Conservation (phyloP, 1,140 invertebrate genomes). For the Drosophila burlai region DNA sequence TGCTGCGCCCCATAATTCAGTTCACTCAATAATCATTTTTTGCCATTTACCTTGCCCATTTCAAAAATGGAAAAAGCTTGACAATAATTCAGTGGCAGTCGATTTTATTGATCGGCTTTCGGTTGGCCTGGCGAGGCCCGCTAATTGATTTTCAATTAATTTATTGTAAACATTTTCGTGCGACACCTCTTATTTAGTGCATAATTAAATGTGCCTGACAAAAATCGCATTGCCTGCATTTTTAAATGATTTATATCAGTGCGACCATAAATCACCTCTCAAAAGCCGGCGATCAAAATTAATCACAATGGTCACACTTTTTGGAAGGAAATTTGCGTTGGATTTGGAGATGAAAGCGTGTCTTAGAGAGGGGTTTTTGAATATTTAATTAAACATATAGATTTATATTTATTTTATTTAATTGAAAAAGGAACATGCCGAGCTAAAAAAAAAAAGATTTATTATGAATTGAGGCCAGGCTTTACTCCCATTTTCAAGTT, state of each 20-base stretch:
- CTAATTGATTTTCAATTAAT: constrained; percentile 83
- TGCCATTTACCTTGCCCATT: constrained; percentile 54
- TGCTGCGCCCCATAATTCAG: constrained; percentile 51
- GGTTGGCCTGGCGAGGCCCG: constrained; percentile 11
- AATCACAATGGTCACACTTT: constrained; percentile 63
- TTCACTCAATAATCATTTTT: constrained; percentile 55
- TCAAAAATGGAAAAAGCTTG: constrained; percentile 32
- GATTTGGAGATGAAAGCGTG: constrained; percentile 18
- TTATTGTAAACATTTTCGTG: constrained; percentile 72
- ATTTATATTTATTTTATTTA: not conserved
- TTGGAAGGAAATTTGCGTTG: not conserved
- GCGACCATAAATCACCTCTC: constrained; percentile 67
- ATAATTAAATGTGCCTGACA: constrained; percentile 68
- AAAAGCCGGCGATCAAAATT: constrained; percentile 58
- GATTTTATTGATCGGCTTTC: constrained; percentile 38
- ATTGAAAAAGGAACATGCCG: not conserved
- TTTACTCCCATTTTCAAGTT: not conserved
- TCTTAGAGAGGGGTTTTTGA: not conserved
- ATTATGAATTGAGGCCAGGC: too few species aligned
- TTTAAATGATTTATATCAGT: constrained; percentile 76
- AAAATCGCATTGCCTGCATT: constrained; percentile 50
- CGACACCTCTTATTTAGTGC: constrained; percentile 71
- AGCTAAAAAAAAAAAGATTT: not conserved
- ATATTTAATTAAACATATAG: too few species aligned
- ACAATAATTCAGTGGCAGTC: constrained; percentile 54